Evolutionary conservation across 35 echinoderm and acorn worm species (phyloP).

Genomic region (Patiria miniata): DNA sequence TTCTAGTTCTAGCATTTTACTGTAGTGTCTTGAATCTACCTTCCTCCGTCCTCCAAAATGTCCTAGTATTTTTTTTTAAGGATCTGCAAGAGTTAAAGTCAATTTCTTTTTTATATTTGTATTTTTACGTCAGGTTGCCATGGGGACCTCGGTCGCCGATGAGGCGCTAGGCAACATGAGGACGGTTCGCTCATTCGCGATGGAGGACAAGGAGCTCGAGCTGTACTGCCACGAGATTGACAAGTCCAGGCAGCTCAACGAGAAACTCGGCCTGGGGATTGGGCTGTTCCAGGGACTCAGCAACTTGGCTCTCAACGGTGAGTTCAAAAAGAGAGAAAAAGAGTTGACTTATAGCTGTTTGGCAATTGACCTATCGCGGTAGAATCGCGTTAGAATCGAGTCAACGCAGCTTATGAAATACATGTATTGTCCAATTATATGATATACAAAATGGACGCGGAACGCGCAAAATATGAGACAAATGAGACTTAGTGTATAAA

Average conservation of each 20-base stretch:
- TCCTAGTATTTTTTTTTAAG: no score
- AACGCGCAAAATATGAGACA: no score
- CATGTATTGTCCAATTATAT: no score
- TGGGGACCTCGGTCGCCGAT: slow-evolving; percentile 83
- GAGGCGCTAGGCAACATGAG: slow-evolving; percentile 94
- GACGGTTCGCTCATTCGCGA: slow-evolving; percentile 92
- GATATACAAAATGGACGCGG: no score
- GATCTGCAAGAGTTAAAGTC: no score
- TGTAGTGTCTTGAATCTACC: no score
- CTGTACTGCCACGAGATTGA: slow-evolving; percentile 72
- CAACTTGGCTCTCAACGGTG: slow-evolving; percentile 93
- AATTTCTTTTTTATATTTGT: neutral
- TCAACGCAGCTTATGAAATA: no score
- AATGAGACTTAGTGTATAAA: no score
- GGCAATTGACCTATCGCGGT: no score
- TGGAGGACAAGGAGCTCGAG: slow-evolving; percentile 83
- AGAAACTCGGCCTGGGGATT: slow-evolving; percentile 84
- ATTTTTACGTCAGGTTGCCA: slow-evolving; percentile 61
- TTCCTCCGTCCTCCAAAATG: no score
- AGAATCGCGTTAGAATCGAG: neutral
- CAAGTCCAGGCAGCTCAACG: slow-evolving; percentile 71
- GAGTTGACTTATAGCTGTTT: neutral
- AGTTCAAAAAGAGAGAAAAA: neutral
- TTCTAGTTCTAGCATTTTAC: no score
- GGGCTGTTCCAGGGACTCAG: slow-evolving; percentile 88